A percentile compares a stretch with the other conserved stretches of the same genome.
These are phyloP conservation scores for Mesorhabditis spiculigera DNA, from an alignment of 2,888 invertebrate species.

Conservation along the genomic window DNA sequence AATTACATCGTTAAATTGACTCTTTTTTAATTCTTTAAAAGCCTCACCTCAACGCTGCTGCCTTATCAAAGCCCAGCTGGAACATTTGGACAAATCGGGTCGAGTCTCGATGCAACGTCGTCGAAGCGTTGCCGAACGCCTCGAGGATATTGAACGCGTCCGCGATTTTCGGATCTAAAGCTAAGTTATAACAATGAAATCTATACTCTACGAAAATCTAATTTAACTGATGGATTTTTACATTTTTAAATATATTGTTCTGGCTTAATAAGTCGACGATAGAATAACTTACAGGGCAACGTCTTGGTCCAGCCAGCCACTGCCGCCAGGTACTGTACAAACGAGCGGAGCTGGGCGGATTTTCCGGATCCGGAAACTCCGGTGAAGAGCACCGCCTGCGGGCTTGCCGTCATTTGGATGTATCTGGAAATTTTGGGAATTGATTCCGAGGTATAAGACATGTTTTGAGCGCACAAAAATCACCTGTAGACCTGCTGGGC, in stretches of 20 bases:
- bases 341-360: constrained; percentile 81
- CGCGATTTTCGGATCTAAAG: constrained; percentile 75
- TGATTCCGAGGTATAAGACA: neutral
- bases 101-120: constrained; percentile 80
- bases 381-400: constrained; percentile 84
- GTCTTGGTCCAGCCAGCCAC: constrained; percentile 46
- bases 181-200: neutral
- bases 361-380: constrained; percentile 83
- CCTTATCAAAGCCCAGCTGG: constrained; percentile 92
- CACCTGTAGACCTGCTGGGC: constrained; percentile 80
- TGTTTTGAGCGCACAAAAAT: neutral
- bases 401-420: constrained; percentile 80
- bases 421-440: constrained; percentile 69
- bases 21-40: neutral
- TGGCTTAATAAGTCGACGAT: too few relatives aligned
- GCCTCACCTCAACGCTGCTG: constrained; percentile 35
- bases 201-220: neutral
- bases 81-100: constrained; percentile 87
- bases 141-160: constrained; percentile 80
- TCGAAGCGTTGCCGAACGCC: constrained; percentile 83
- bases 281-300: constrained; percentile 32
- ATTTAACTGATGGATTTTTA: neutral
- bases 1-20: neutral
- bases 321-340: constrained; percentile 74
- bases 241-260: too few relatives aligned